These are phyloP conservation scores for Lagopus leucura DNA, from an alignment of 2,113 vertebrate species.

Conservation along the genomic window DNA sequence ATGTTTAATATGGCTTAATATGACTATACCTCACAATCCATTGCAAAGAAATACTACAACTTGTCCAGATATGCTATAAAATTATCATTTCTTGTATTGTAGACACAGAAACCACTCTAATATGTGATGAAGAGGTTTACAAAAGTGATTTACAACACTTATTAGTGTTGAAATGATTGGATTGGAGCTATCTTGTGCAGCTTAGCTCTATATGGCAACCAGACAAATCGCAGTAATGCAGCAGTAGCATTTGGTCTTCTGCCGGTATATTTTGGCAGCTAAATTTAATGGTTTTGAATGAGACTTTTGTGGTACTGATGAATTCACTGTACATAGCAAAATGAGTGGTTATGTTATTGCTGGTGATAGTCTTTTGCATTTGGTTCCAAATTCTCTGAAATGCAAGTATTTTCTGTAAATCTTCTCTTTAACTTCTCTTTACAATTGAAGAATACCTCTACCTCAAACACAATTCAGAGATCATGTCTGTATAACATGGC, in stretches of 20 bases:
- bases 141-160: not conserved
- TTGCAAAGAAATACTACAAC: not conserved
- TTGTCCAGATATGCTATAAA: not conserved
- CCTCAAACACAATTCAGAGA: not conserved
- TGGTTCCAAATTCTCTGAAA: not conserved
- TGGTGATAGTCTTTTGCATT: not conserved
- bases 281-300: not conserved
- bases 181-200: not conserved
- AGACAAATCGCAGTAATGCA: not conserved
- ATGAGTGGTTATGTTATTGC: not conserved
- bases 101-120: not conserved
- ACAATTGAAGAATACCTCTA: not conserved
- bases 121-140: not conserved
- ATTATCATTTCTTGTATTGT: not conserved
- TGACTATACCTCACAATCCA: not conserved
- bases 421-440: not conserved
- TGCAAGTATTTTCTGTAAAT: not conserved
- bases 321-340: not conserved
- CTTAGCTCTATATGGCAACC: not conserved
- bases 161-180: not conserved
- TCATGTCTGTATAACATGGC: fast-evolving
- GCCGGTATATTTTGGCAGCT: not conserved
- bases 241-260: not conserved
- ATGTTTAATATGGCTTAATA: not conserved
- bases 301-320: not conserved